Evolutionary conservation across 2,113 vertebrate species (phyloP).

Genomic region (Lophotis ruficrista): DNA sequence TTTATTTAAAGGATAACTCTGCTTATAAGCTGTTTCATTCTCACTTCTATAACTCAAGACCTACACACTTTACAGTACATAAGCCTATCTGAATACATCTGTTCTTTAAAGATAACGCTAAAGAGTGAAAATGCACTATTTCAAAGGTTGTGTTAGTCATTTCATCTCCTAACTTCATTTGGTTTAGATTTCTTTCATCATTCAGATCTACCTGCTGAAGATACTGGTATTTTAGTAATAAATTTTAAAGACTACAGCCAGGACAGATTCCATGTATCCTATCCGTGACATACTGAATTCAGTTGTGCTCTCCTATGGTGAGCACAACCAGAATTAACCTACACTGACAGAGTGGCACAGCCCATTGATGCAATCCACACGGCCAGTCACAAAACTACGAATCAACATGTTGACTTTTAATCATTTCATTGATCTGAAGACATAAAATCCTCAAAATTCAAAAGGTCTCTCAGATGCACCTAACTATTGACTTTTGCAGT

Average conservation of each 20-base stretch:
- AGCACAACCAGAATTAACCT: not conserved
- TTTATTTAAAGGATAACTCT: not conserved
- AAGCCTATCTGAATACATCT: not conserved
- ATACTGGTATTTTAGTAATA: not conserved
- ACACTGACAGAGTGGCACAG: not conserved
- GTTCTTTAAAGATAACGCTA: not conserved
- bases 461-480: not conserved
- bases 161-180: not conserved
- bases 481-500: not conserved
- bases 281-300: not conserved
- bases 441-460: not conserved
- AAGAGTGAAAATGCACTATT: not conserved
- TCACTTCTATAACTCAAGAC: not conserved
- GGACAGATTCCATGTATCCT: not conserved
- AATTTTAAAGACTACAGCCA: not conserved
- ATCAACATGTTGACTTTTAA: not conserved
- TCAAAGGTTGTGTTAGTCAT: not conserved
- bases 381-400: not conserved
- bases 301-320: not conserved
- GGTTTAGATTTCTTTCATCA: not conserved
- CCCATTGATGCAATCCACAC: not conserved
- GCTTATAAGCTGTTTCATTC: not conserved
- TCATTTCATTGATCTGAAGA: not conserved
- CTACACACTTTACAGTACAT: not conserved
- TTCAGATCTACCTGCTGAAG: not conserved